Conservation (phyloP, 2,113 vertebrate species). For the Haliaeetus leucogaster region DNA sequence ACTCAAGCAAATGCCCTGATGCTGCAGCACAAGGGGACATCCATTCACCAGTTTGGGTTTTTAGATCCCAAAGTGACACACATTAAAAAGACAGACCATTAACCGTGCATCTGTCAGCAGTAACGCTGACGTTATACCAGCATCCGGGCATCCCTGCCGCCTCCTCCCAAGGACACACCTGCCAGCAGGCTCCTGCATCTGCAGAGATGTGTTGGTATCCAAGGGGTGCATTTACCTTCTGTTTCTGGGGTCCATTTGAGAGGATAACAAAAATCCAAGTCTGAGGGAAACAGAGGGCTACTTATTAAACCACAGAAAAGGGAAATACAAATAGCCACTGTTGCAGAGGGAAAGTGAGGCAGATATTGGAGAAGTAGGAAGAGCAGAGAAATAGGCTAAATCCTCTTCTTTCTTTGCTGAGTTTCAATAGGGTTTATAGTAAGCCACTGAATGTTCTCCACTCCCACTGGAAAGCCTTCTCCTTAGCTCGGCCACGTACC, state of each 20-base stretch:
- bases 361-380: neutral
- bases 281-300: neutral
- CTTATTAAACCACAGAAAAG: neutral
- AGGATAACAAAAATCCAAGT: neutral
- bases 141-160: neutral
- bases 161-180: neutral
- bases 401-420: neutral
- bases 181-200: neutral
- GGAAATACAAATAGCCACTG: neutral
- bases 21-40: neutral
- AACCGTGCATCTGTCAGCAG: slow-evolving; percentile 24
- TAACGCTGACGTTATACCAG: neutral
- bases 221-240: neutral
- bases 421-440: neutral
- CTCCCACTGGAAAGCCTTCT: neutral
- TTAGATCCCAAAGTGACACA: neutral
- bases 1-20: neutral
- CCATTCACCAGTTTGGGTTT: neutral
- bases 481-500: neutral
- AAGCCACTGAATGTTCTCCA: neutral
- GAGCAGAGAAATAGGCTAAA: neutral
- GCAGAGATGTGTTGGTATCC: neutral
- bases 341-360: neutral
- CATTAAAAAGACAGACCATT: neutral
- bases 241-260: neutral